phyloP scores from a whole-genome alignment of 2,888 invertebrate genomes.

The Stramonita haemastoma region DNA sequence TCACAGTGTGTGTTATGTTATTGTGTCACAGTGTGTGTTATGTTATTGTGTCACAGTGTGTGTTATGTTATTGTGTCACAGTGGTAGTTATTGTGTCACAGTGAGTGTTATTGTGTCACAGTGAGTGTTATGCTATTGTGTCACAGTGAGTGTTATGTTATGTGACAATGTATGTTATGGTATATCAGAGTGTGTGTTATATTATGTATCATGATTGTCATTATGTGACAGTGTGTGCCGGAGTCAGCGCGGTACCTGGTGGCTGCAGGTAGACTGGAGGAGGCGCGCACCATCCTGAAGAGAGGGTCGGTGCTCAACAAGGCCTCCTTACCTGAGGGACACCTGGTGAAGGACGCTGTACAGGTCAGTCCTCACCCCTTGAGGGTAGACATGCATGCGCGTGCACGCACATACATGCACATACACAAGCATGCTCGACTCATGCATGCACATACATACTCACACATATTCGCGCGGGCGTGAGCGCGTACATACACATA shows the following conservation, averaged over 20 bases:
- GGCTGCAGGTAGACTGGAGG: slow-evolving; percentile 69
- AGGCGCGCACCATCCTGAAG: slow-evolving; percentile 58
- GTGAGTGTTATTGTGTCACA: no score
- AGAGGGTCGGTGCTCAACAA: slow-evolving; percentile 46
- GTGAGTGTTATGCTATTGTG: no score
- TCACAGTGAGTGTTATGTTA: no score
- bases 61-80: no score
- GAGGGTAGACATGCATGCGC: not conserved
- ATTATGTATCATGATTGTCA: no score
- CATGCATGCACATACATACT: not conserved
- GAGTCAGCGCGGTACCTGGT: slow-evolving; percentile 76
- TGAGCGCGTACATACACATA: not conserved
- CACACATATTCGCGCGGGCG: not conserved
- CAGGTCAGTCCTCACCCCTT: not conserved
- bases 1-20: no score
- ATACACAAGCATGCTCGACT: not conserved
- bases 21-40: no score
- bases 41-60: no score
- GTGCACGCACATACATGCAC: not conserved
- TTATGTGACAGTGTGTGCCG: slow-evolving; percentile 66
- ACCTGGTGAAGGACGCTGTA: slow-evolving; percentile 26
- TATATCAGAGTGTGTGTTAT: no score
- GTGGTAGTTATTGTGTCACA: no score
- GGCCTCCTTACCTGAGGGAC: slow-evolving; percentile 43
- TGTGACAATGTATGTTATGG: no score